phyloP scores from a whole-genome alignment of 2,113 vertebrate genomes.

The Sinosuthora webbiana region DNA sequence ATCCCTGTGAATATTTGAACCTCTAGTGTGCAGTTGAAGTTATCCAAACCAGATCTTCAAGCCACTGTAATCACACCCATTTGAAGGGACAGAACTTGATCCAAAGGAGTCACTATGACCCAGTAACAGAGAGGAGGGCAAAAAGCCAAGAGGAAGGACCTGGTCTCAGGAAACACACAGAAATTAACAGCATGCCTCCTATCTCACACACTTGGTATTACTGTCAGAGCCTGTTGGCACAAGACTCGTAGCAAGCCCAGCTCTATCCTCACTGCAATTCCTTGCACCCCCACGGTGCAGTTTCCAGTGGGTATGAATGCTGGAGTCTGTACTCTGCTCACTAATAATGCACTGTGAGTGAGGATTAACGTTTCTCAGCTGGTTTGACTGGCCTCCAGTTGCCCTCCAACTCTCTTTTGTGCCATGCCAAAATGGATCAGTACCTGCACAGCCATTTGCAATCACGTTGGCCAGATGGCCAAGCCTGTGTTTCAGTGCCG shows the following conservation, averaged over 20 bases:
- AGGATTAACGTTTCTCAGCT: background rate
- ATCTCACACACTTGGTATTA: background rate
- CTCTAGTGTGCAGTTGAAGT: background rate
- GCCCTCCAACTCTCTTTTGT: background rate
- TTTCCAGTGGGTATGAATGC: background rate
- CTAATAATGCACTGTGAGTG: accelerated
- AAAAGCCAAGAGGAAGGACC: background rate
- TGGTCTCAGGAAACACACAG: background rate
- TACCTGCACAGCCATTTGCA: background rate
- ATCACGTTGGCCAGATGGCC: background rate
- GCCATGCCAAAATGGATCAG: background rate
- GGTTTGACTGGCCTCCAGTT: background rate
- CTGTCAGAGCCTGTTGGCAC: background rate
- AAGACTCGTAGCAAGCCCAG: background rate
- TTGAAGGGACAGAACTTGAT: background rate
- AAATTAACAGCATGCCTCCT: background rate
- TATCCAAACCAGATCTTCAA: background rate
- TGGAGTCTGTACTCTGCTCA: background rate
- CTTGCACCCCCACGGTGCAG: background rate
- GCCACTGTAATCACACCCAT: background rate
- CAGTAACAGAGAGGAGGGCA: background rate
- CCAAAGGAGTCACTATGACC: background rate
- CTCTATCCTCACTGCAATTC: background rate
- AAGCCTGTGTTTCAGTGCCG: background rate
- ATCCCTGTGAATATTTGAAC: background rate